Base-by-base conservation (phyloP, 1,140 invertebrate genomes). In the Trissolcus basalis region DNA sequence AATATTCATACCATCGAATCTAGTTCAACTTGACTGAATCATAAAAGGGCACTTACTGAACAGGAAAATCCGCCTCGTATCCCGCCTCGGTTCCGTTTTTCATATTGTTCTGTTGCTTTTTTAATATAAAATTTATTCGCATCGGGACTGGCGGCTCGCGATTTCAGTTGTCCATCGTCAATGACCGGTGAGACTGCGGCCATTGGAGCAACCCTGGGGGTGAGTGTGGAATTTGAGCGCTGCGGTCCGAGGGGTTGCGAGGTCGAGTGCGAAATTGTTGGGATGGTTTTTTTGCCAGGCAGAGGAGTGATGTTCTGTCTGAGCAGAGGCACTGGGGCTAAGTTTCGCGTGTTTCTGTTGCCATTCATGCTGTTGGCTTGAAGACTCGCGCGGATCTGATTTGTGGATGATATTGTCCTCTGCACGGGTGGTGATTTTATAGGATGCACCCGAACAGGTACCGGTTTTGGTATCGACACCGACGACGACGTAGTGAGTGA, bases 171-270 rank as follows among this genome's bases (percentile, higher is more conserved):
- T n/a, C 86, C 86, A 63, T 88, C 84, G 36, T 87, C 87, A 67
- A 89, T 88, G 10, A 88, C 87, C 9, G 88, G 87, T 8, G 86
- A 81, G 4, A 89, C 84, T 2, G 87, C 84, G 14, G 86, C 85
- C 88, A 87, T 87, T 8, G 88, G 84, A 12, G 86, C 85, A 7
- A 87, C 86, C 47, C 85, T 72, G 6, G 85, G 85, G 0, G 84
- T 88, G 9, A 89, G 14, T 0, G 86, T 86, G 0, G 86, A 85
- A 35, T 87, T 88, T 4, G 87, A 88, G 10, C 87, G 75, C 45
- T 88, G 87, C 0, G 87, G 87, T 6, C 86, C 87, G 8, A 88
- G 64, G 0, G 86, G 87, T 54, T 84, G 85, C 15, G 65, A 15
- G 19, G 55, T 60, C 19, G 77, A 70, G 71, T 78, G 78, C 7